A percentile compares a stretch with the other conserved stretches of the same genome.
Conservation (phyloP, 2,113 vertebrate genomes). For the Coreoperca whiteheadi region DNA sequence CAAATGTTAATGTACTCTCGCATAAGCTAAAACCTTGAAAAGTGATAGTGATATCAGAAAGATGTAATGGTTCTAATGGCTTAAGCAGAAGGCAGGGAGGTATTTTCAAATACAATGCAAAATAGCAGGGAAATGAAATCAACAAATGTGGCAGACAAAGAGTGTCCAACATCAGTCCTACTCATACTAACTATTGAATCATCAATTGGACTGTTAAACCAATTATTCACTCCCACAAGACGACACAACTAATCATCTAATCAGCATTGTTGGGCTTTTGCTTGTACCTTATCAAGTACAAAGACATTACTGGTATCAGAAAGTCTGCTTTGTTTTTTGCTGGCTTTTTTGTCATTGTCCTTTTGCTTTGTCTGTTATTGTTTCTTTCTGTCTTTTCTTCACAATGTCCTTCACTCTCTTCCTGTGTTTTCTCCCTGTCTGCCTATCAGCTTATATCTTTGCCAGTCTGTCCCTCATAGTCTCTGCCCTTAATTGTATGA, state of each 20-base stretch:
- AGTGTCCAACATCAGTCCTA: neutral
- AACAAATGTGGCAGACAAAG: neutral
- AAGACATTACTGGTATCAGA: neutral
- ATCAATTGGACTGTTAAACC: neutral
- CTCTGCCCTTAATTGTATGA: too few species aligned
- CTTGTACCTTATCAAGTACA: neutral
- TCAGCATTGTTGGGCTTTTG: neutral
- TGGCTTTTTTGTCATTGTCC: neutral
- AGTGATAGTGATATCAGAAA: neutral
- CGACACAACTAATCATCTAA: neutral
- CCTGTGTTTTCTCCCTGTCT: neutral
- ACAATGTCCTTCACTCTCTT: neutral
- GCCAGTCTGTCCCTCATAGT: too few species aligned
- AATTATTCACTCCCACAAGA: neutral
- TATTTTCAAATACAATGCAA: neutral
- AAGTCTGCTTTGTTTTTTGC: neutral
- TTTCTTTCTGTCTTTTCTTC: neutral
- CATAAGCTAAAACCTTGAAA: neutral
- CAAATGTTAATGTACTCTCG: neutral
- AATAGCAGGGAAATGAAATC: neutral
- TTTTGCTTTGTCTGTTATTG: neutral
- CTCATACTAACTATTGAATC: neutral
- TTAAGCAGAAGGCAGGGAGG: too few species aligned
- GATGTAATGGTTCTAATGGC: neutral
- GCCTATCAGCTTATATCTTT: too few species aligned